Evolutionary conservation across 2,888 invertebrate genomes (phyloP), one percentile per base, ranked within the genome.

Genomic region (Graphium colonna): DNA sequence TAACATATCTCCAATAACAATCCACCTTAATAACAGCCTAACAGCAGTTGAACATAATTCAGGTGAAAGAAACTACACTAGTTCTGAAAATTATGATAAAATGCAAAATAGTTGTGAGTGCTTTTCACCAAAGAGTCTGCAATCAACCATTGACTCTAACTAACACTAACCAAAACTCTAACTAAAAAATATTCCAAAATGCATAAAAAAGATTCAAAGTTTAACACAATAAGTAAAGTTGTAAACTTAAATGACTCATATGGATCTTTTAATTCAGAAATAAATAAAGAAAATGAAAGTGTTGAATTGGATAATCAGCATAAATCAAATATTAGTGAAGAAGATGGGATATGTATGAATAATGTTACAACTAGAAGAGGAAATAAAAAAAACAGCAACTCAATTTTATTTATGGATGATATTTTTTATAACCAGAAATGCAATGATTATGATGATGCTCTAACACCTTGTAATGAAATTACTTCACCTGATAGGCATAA

Each of bases 321-420:
- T 48, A 56, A 62, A 46, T 51, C 41, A 13, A 55, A 59, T 40
- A 55, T 51, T 21, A 53, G 56, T 51, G 57, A 57, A 51, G 57
- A 61, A 45, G 71, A 76, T 55, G 73, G 75, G 5, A 68, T 58
- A 62, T 73, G 64, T 58, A 57, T 78, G 5, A 82, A 79, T 68
- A 88, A 83, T 75, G 84, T 89, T 1, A 88, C 84, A 46, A 87
- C 80, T 31, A 79, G 88, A 70, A 76, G 76, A 66, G 70, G 75
- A 55, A 79, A 80, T 69, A 71, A 75, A 59, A 39, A 69, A 1
- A 65, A 65, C 36, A 78, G 77, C 60, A 68, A 79, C 59, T 77
- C 82, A 3, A 63, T 73, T 7, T 64, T 80, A 56, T 71, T 75
- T 45, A 63, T 70, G 33, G 72, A 77, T 55, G 67, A 80, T 65